phyloP scores from a whole-genome alignment of 2,797 vertebrate species.

The Bradypus variegatus region DNA sequence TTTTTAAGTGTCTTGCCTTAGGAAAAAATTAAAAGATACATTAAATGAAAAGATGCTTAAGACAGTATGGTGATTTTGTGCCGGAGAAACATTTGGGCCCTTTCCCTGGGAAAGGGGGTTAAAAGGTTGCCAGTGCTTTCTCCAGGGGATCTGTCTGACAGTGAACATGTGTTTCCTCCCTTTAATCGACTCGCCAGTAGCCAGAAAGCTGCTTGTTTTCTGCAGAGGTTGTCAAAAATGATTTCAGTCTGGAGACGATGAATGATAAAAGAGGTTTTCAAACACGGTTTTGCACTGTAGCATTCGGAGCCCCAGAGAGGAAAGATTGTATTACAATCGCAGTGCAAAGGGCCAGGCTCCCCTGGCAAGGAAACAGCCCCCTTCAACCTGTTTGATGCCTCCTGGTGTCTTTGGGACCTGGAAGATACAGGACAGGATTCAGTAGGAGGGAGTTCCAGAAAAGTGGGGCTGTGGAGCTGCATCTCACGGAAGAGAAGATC shows the following conservation, averaged over 20 bases:
- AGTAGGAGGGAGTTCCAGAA: conserved; percentile 3
- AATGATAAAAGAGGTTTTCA: conserved; percentile 87
- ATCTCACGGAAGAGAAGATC: neutral
- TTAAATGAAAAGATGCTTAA: conserved; percentile 78
- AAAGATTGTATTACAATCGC: conserved; percentile 80
- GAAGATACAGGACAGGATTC: conserved; percentile 55
- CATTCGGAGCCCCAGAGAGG: conserved; percentile 76
- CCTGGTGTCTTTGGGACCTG: conserved; percentile 65
- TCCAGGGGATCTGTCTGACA: conserved; percentile 83
- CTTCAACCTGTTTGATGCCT: conserved; percentile 75
- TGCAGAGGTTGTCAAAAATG: conserved; percentile 86
- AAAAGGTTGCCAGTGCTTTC: conserved; percentile 87
- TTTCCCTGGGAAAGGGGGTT: conserved; percentile 81
- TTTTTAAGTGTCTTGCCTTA: conserved; percentile 63
- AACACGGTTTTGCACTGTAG: conserved; percentile 81
- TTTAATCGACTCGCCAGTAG: conserved; percentile 88
- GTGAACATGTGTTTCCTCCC: conserved; percentile 92
- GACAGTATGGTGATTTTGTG: conserved; percentile 79
- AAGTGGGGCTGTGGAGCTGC: neutral
- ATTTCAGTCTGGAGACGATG: conserved; percentile 84
- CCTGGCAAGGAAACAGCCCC: conserved; percentile 70
- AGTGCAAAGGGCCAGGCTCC: conserved; percentile 76
- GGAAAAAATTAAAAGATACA: conserved; percentile 62
- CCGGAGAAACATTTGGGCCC: conserved; percentile 80
- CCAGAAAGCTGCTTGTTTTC: conserved; percentile 84